A percentile compares a stretch with the other conserved stretches of the same genome.
phyloP scores from a whole-genome alignment of 2,797 vertebrate species.

The Pseudomugil gertrudae region DNA sequence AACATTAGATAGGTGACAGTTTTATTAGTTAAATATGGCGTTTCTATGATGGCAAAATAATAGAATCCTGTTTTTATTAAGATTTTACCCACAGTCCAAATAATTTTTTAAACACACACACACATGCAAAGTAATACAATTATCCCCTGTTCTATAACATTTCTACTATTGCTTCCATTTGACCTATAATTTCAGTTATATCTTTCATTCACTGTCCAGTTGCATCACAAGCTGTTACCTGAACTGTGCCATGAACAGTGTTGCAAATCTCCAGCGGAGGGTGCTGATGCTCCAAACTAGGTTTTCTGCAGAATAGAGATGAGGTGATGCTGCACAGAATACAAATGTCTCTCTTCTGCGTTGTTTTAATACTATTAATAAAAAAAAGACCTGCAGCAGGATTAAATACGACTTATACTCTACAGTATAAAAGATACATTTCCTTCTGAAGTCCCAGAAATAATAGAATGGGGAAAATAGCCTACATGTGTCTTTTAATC shows the following conservation, averaged over 20 bases:
- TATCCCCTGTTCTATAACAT: not conserved
- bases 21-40: too few relatives aligned
- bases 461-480: not conserved
- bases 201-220: not conserved
- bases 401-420: not conserved
- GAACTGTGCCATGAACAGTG: not conserved
- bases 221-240: not conserved
- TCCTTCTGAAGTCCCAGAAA: not conserved
- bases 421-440: not conserved
- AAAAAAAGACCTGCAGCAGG: not conserved
- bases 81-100: not conserved
- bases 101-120: not conserved
- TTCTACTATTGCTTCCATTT: not conserved
- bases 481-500: not conserved
- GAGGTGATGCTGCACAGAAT: conserved; percentile 38
- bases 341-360: conserved; percentile 17
- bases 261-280: conserved; percentile 53
- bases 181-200: not conserved
- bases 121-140: not conserved
- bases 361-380: not conserved
- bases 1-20: too few relatives aligned
- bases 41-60: too few relatives aligned
- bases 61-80: not conserved
- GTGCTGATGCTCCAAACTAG: conserved; percentile 57
- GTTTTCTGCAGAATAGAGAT: conserved; percentile 11